Evolutionary conservation across 2,113 vertebrate genomes (phyloP), one percentile per base, ranked within the genome.

Genomic region (Microcebus jonahi): DNA sequence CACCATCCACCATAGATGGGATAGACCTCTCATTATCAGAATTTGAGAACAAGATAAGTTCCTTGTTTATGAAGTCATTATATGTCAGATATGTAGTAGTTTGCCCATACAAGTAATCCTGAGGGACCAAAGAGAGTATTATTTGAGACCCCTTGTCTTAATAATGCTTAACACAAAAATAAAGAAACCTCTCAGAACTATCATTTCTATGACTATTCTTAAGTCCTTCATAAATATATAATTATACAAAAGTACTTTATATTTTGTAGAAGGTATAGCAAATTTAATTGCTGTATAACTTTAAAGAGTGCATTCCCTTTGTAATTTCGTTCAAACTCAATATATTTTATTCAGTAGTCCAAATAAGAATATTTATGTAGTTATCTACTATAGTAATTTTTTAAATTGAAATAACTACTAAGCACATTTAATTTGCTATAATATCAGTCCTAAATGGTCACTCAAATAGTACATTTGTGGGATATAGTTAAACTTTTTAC

Each of bases 21-120:
- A 99, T 99, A n/a, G 99, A 99, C 93, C 99, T 98, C 95, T 99
- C 99, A 8, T 99, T 99, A 97, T 99, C 99, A 2, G 99, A 99
- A 98, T 99, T 99, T 91, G 99, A 99, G 98, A 99, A 99, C 48
- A 99, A 98, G 31, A 99, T 99, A 91, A 99, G 98, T 97, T 99
- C 99, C 97, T 99, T 99, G 98, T 99, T 99, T 98, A 99, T 99
- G 97, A 99, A 99, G 95, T 99, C 99, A 15, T 99, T 99, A 97
- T 99, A 99, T 1, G 99, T 99, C 96, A 99, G 98, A 18, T 98
- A 99, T 70, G 90, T 98, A 1, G 99, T 99, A 79, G 98, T 11
- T 97, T 99, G 99, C 39, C 99, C 99, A 29, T 99, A 99, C 12
- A 99, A 98, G 97, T 99, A 99, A 55, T 99, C 99, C 99, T 99